Evolutionary conservation across 2,797 vertebrate genomes (phyloP).

Genomic region (Enteromius anoplus): DNA sequence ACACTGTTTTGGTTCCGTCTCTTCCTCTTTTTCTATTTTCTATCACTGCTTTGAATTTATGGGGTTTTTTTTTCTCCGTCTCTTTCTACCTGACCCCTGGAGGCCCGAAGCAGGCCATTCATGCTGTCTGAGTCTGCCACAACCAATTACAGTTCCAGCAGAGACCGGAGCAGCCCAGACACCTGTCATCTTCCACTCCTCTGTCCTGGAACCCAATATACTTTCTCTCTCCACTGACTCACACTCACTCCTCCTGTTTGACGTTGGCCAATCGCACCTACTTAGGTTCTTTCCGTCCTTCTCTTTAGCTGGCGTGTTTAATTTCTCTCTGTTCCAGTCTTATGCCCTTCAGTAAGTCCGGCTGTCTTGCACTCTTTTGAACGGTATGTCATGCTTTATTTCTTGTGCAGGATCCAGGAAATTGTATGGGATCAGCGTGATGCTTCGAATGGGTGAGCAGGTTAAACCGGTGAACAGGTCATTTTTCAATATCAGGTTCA

Average conservation of each 20-base stretch:
- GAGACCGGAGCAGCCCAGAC: conserved; percentile 55
- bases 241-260: conserved; percentile 1
- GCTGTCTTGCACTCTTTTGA: conserved; percentile 59
- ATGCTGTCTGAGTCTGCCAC: conserved; percentile 60
- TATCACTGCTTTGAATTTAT: conserved; percentile 7
- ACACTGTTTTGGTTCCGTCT: conserved; percentile 43
- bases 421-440: neutral
- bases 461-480: conserved; percentile 16
- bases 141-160: conserved; percentile 62
- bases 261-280: neutral
- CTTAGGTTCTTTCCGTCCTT: conserved; percentile 37
- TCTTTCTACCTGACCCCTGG: conserved; percentile 45
- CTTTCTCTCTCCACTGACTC: conserved; percentile 47
- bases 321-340: conserved; percentile 50
- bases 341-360: conserved; percentile 5
- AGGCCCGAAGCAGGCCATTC: conserved; percentile 54
- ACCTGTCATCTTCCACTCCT: conserved; percentile 55
- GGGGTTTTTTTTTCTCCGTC: conserved; percentile 13
- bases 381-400: conserved; percentile 54
- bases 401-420: neutral
- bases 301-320: conserved; percentile 53
- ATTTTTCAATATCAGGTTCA: neutral
- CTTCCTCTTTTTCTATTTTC: conserved; percentile 52
- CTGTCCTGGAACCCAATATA: conserved; percentile 43
- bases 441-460: neutral